Evolutionary conservation across 2,797 vertebrate species (phyloP), one percentile per base, ranked within the genome.

Genomic region (Apodemus agrarius): DNA sequence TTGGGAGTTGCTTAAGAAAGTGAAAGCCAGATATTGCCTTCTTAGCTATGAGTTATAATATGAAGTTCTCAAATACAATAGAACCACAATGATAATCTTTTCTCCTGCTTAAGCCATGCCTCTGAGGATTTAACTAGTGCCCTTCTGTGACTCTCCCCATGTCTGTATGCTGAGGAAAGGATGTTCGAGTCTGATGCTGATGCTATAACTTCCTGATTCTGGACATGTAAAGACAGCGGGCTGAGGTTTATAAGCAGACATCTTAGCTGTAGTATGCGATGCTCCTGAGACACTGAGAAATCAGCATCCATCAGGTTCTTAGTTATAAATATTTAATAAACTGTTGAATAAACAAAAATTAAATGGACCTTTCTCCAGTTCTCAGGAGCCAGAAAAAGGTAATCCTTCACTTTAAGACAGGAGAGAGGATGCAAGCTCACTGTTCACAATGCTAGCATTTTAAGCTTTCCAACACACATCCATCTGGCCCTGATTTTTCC

Each of bases 401-500:
- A 19, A 74, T 65, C 16, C 67, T 92, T 90, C 59, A 94, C 90
- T 86, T 87, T 65, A 79, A 86, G 46, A 57, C 65, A 88, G 2
- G 5, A 96, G 9, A 95, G 86, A 96, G 24, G 52, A 91, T 79
- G 31, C 10, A 75, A 87, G 31, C 69, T 69, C 8, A 67, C 84
- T 90, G 10, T 86, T 96, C 69, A 46, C 81, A 90, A 65, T 54
- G 76, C 80, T 96, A 40, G 69, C 34, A 34, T 49, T 89, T 79
- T 49, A 69, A 79, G 37, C 34, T 54, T 97, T 97, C 93, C 88
- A 97, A 83, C 76, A 89, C 76, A 90, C 75, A 97, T 86, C 92
- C 89, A 96, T 97, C 90, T 97, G 96, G 97, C 75, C 54, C 92
- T 96, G 95, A 57, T 96, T 95, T 94, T 94, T 96, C 95, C 61